These are phyloP conservation scores for Chaitophorus viminalis DNA, from an alignment of 2,888 invertebrate genomes.

Conservation along the genomic window DNA sequence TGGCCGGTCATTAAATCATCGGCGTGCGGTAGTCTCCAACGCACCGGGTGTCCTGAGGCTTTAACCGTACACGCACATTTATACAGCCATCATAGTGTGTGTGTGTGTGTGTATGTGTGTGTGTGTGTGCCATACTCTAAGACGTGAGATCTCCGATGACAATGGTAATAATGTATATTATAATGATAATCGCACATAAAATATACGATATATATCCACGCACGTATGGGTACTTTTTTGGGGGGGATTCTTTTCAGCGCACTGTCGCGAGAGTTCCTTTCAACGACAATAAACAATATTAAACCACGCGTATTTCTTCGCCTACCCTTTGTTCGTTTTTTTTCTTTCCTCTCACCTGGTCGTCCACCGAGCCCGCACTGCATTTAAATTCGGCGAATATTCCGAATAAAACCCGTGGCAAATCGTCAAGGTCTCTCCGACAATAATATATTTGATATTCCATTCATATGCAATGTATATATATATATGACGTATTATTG, in stretches of 20 bases:
- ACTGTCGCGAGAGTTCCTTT: not conserved
- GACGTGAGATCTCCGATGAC: conserved; percentile 7
- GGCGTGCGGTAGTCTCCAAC: conserved; percentile 20
- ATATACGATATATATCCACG: not conserved
- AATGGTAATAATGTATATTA: conserved; percentile 5
- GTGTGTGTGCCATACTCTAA: not conserved
- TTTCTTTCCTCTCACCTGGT: conserved; percentile 10
- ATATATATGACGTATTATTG: not conserved
- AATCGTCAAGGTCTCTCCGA: conserved; percentile 21
- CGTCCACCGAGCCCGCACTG: no score
- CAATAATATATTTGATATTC: no score
- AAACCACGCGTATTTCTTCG: not conserved
- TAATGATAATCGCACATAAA: not conserved
- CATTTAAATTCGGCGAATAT: not conserved
- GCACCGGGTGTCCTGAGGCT: conserved; percentile 27
- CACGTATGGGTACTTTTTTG: not conserved
- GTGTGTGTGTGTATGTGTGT: no score
- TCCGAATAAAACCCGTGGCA: conserved; percentile 34
- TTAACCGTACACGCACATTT: not conserved
- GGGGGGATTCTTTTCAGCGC: conserved; percentile 4
- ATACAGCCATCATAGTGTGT: no score
- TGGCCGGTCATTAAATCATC: conserved; percentile 43
- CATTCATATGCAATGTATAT: not conserved
- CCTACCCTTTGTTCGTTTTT: not conserved
- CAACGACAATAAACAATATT: not conserved